Conservation (phyloP, 2,113 vertebrate genomes). For the Argyrosomus japonicus region DNA sequence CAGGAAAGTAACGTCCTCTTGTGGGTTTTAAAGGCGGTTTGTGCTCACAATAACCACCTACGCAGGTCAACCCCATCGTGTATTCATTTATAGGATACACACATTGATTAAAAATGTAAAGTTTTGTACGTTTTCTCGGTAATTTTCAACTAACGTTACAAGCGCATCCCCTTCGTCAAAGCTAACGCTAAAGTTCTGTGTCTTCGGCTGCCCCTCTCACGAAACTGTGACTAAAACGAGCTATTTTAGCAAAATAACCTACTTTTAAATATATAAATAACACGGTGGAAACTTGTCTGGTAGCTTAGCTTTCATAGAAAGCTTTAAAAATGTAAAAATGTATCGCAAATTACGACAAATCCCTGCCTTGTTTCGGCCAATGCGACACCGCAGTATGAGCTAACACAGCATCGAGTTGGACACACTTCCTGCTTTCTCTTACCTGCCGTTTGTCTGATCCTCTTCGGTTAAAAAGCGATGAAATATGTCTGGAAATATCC, state of each 20-base stretch:
- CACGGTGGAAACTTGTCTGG: too few species aligned
- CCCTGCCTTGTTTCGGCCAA: neutral
- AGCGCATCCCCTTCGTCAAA: constrained; percentile 2
- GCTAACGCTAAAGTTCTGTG: constrained; percentile 38
- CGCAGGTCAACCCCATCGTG: accelerated
- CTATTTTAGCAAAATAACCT: accelerated
- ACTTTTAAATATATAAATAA: neutral
- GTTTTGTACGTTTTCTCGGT: neutral
- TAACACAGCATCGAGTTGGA: neutral
- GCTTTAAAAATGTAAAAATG: neutral
- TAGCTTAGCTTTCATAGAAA: accelerated
- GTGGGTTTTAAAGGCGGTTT: neutral
- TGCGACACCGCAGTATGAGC: constrained; percentile 12
- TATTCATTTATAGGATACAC: accelerated
- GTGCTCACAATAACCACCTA: neutral
- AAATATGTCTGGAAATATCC: neutral
- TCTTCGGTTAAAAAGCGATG: neutral
- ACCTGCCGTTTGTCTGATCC: constrained; percentile 49
- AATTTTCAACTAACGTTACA: neutral
- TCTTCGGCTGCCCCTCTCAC: neutral
- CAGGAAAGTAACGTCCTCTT: neutral
- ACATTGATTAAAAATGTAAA: accelerated
- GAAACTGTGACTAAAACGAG: neutral
- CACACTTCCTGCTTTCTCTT: constrained; percentile 54
- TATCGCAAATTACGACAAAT: neutral